A percentile compares a stretch with the other conserved stretches of the same genome.
These are phyloP conservation scores for Lasioglossum calceatum DNA, from an alignment of 2,888 invertebrate genomes.

Conservation along the genomic window DNA sequence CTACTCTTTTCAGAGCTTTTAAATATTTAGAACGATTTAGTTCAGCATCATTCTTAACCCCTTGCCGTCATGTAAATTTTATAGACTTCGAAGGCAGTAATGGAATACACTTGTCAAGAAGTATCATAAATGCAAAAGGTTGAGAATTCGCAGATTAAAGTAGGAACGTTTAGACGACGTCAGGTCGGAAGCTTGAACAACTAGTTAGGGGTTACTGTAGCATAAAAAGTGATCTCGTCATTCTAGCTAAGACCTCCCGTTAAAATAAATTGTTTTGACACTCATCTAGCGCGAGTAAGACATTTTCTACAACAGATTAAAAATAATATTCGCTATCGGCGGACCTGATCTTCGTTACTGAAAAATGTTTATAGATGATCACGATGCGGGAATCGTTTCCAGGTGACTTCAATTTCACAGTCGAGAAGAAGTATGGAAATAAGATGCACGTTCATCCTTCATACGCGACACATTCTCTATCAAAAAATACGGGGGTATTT, in stretches of 20 bases:
- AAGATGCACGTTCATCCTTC: background rate
- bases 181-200: background rate
- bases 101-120: background rate
- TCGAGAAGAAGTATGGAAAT: slow-evolving; percentile 22
- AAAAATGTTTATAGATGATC: slow-evolving; percentile 13
- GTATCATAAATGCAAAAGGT: background rate
- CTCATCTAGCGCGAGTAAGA: background rate
- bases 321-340: slow-evolving; percentile 12
- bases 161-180: background rate
- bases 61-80: background rate
- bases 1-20: background rate
- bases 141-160: background rate
- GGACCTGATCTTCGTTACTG: background rate
- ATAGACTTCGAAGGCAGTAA: background rate
- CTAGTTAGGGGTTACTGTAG: background rate
- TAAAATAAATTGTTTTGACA: background rate
- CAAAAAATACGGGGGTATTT: background rate
- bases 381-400: slow-evolving; percentile 14
- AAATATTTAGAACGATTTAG: no score
- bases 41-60: no score
- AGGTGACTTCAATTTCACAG: slow-evolving; percentile 16
- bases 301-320: background rate
- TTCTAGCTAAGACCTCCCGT: background rate
- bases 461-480: slow-evolving; percentile 19
- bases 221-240: background rate